Percentiles rank a stretch among this genome's conserved stretches.
Evolutionary conservation across 2,888 invertebrate genomes (phyloP).

Genomic region (Pheosia gnoma): DNA sequence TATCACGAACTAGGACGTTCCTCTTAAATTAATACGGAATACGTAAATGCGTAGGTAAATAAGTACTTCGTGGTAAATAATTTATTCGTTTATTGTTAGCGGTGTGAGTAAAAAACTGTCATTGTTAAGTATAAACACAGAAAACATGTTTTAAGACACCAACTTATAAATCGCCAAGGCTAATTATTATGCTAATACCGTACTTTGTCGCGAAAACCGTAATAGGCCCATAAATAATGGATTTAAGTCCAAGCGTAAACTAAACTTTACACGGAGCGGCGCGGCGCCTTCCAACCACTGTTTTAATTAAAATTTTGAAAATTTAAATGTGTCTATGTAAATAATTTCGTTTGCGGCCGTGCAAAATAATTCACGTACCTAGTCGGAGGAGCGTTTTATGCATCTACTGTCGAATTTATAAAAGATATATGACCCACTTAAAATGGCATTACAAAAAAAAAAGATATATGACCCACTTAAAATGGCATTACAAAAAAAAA

Average conservation of each 20-base stretch:
- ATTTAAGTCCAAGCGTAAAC: conserved; percentile 24
- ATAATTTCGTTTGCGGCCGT: conserved; percentile 28
- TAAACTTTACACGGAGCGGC: conserved; percentile 27
- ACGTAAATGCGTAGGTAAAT: too few species aligned
- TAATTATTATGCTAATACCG: conserved; percentile 51
- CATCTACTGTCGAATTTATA: too few species aligned
- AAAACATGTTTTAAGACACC: conserved; percentile 12
- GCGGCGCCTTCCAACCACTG: conserved; percentile 28
- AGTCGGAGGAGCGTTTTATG: background rate
- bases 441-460: too few species aligned
- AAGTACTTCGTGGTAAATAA: background rate
- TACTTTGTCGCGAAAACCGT: conserved; percentile 39
- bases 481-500: too few species aligned
- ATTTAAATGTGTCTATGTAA: conserved; percentile 35
- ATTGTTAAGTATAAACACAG: background rate
- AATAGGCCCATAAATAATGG: conserved; percentile 42
- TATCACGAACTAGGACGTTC: too few species aligned
- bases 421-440: too few species aligned
- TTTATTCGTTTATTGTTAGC: background rate
- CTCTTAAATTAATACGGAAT: too few species aligned
- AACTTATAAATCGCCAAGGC: conserved; percentile 32
- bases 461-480: too few species aligned
- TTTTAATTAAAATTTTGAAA: conserved; percentile 37
- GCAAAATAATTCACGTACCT: background rate
- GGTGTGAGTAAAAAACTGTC: background rate